Conservation (phyloP, 2,113 vertebrate species). For the Xenotilapia caudafasciata region DNA sequence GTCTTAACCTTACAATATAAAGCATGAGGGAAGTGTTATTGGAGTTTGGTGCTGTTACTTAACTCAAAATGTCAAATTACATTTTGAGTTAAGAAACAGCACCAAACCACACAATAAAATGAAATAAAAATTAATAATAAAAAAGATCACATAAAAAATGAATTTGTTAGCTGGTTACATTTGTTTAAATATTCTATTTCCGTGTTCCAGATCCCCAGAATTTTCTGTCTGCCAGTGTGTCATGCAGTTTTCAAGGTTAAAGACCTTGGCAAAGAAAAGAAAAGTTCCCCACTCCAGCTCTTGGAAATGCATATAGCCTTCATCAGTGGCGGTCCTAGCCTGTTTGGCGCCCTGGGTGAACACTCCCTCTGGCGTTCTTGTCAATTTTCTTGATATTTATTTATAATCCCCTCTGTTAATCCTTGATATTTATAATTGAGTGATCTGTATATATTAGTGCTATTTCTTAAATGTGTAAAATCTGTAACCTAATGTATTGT, state of each 20-base stretch:
- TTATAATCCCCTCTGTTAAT: neutral
- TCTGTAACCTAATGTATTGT: neutral
- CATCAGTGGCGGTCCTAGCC: accelerated
- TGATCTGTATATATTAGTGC: neutral
- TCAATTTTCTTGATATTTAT: neutral
- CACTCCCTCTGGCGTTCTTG: neutral
- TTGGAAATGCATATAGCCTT: accelerated
- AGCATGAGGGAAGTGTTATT: neutral
- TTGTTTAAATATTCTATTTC: neutral
- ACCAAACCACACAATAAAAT: neutral
- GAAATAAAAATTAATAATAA: neutral
- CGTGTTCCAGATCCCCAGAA: neutral
- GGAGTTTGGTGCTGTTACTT: neutral
- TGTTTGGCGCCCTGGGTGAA: neutral
- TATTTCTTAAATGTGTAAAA: neutral
- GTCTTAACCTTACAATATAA: neutral
- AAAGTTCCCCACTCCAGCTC: neutral
- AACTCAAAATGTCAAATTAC: neutral
- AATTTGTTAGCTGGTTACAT: neutral
- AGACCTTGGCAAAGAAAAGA: neutral
- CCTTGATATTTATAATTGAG: neutral
- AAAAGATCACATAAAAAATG: neutral
- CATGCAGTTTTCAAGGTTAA: neutral
- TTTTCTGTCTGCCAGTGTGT: neutral
- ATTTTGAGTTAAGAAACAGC: neutral